Evolutionary conservation across 2,113 vertebrate genomes (phyloP).

Genomic region (Rhinolophus sinicus): DNA sequence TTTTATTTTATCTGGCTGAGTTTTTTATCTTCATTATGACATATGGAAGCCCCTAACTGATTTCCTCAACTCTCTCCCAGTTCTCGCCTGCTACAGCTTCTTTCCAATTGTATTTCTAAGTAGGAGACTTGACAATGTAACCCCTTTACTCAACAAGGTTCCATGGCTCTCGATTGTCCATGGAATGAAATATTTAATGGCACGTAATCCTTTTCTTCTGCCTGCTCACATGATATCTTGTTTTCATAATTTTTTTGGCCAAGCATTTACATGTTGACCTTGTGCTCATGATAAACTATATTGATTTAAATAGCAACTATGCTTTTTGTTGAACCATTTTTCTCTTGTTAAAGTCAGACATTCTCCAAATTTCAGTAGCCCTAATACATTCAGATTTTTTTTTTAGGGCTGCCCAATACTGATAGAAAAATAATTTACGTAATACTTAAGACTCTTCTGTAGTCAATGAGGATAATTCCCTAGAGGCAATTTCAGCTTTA

Average conservation of each 20-base stretch:
- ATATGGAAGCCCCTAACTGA: background rate
- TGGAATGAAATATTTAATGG: background rate
- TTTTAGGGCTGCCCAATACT: background rate
- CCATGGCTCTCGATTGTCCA: background rate
- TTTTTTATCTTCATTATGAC: background rate
- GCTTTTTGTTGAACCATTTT: background rate
- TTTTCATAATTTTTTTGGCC: background rate
- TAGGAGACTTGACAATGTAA: background rate
- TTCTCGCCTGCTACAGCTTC: background rate
- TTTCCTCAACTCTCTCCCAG: background rate
- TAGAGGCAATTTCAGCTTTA: background rate
- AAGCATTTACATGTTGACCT: background rate
- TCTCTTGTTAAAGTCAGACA: background rate
- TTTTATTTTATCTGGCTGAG: background rate
- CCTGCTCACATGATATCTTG: background rate
- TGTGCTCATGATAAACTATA: background rate
- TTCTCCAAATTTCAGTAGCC: background rate
- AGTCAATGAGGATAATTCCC: background rate
- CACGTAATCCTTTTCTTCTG: background rate
- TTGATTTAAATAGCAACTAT: background rate
- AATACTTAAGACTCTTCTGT: background rate
- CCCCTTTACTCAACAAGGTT: background rate
- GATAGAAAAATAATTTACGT: slow-evolving; percentile 13
- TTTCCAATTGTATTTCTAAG: background rate
- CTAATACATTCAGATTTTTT: background rate